These are phyloP conservation scores for Actias luna DNA, from an alignment of 2,888 invertebrate genomes.

Conservation along the genomic window DNA sequence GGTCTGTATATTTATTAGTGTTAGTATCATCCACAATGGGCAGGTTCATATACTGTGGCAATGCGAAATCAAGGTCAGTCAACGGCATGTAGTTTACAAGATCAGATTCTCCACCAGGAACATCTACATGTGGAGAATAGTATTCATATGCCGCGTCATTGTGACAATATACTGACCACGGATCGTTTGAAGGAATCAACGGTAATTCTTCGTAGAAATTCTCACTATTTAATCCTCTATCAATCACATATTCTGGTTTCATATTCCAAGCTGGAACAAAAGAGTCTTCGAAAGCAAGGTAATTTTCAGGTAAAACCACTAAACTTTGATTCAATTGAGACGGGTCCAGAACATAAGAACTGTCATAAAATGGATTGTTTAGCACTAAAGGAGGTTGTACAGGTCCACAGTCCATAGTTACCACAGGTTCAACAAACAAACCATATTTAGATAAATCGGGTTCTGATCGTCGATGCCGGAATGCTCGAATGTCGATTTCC, in stretches of 20 bases:
- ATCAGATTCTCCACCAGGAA: conserved; percentile 51
- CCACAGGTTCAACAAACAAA: conserved; percentile 66
- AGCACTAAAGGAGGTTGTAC: conserved; percentile 65
- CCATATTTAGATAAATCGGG: conserved; percentile 74
- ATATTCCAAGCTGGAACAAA: conserved; percentile 75
- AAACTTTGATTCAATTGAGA: conserved; percentile 56
- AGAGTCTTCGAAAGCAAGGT: conserved; percentile 78
- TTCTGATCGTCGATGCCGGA: conserved; percentile 64
- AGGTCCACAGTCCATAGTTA: conserved; percentile 57
- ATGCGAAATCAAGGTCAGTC: conserved; percentile 69
- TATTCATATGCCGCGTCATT: conserved; percentile 63
- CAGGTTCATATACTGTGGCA: conserved; percentile 72
- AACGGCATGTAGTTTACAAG: conserved; percentile 68
- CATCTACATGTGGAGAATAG: conserved; percentile 63
- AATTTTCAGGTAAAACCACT: conserved; percentile 74
- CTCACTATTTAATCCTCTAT: conserved; percentile 55
- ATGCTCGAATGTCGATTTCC: conserved; percentile 48
- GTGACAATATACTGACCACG: conserved; percentile 67
- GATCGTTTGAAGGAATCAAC: conserved; percentile 68
- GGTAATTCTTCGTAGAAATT: conserved; percentile 68
- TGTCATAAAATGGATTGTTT: conserved; percentile 78
- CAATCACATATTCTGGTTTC: conserved; percentile 59
- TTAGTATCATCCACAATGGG: conserved; percentile 58
- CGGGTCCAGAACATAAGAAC: conserved; percentile 62
- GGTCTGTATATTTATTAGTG: conserved; percentile 42